Evolutionary conservation across 2,888 invertebrate species (phyloP).

Genomic region (Chalcis sispes): DNA sequence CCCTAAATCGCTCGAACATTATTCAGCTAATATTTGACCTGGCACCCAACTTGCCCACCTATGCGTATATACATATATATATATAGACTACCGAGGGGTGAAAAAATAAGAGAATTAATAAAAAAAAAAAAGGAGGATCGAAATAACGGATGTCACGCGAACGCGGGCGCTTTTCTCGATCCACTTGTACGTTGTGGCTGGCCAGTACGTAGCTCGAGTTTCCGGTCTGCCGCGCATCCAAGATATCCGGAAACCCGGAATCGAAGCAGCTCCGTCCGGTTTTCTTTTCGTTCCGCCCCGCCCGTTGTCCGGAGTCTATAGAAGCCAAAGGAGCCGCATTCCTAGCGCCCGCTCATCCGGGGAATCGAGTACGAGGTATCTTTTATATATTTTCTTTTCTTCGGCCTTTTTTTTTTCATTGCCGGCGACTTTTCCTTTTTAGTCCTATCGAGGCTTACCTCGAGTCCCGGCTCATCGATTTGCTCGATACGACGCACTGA

Average conservation of each 20-base stretch:
- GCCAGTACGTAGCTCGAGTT: background rate
- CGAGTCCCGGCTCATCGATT: constrained; percentile 33
- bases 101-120: background rate
- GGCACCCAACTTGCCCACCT: too few species aligned
- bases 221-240: background rate
- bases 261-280: constrained; percentile 2
- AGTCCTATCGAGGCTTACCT: constrained; percentile 16
- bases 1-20: too few species aligned
- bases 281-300: background rate
- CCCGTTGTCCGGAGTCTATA: constrained; percentile 2
- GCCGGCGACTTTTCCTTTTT: background rate
- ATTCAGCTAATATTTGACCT: constrained; percentile 16
- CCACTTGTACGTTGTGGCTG: background rate
- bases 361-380: too few species aligned
- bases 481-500: too few species aligned
- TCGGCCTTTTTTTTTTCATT: background rate
- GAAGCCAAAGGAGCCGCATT: background rate
- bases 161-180: background rate
- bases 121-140: background rate
- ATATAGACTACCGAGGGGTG: too few species aligned
- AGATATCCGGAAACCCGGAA: constrained; percentile 12
- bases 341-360: too few species aligned
- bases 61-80: background rate
- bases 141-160: too few species aligned
- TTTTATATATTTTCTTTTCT: background rate